A percentile compares a stretch with the other conserved stretches of the same genome.
Evolutionary conservation across 2,888 invertebrate genomes (phyloP).

Genomic region (Heteromurus nitidus): DNA sequence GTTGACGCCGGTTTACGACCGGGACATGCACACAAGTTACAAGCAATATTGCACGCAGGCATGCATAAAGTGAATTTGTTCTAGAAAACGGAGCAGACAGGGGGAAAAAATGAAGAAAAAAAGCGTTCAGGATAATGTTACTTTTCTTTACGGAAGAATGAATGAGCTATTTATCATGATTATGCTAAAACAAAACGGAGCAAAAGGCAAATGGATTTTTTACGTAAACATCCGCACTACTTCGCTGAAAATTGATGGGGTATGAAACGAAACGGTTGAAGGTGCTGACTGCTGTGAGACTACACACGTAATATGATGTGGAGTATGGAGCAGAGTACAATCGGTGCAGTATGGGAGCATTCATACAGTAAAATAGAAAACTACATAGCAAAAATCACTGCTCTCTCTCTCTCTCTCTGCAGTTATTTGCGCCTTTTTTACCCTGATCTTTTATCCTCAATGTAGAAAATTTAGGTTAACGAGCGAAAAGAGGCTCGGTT

Average conservation of each 20-base stretch:
- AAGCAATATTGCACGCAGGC: neutral
- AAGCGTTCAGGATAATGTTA: no score
- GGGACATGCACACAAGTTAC: no score
- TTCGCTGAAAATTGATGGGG: slow-evolving; percentile 46
- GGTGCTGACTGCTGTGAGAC: slow-evolving; percentile 17
- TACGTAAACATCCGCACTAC: slow-evolving; percentile 55
- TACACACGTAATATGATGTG: neutral
- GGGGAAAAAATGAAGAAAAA: no score
- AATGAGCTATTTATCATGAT: slow-evolving; percentile 55
- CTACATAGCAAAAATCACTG: slow-evolving; percentile 40
- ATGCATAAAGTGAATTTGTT: no score
- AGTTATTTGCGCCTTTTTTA: slow-evolving; percentile 46
- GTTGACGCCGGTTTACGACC: no score
- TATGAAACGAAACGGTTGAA: slow-evolving; percentile 45
- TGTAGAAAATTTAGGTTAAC: slow-evolving; percentile 62
- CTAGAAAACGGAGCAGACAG: no score
- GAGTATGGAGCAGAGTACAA: neutral
- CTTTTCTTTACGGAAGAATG: slow-evolving; percentile 48
- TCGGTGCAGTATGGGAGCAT: no score
- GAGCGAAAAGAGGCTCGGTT: slow-evolving; percentile 50
- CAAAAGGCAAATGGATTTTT: slow-evolving; percentile 40
- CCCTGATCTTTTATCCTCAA: slow-evolving; percentile 57
- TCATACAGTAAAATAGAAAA: no score
- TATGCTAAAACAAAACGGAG: slow-evolving; percentile 47
- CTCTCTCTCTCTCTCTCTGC: no score